phyloP scores from a whole-genome alignment of 2,113 vertebrate species.

The Phaetusa simplex region DNA sequence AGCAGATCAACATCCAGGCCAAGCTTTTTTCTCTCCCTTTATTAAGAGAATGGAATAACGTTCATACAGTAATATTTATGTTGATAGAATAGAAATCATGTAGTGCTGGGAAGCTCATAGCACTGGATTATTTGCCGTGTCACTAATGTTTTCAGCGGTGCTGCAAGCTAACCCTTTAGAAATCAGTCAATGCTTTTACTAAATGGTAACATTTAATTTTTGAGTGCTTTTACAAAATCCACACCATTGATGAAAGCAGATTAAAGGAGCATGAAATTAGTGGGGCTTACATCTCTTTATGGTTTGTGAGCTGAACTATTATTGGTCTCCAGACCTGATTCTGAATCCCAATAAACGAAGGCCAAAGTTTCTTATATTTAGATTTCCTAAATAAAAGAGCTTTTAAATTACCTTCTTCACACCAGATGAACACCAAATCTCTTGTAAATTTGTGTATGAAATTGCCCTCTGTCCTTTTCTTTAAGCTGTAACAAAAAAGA shows the following conservation, averaged over 20 bases:
- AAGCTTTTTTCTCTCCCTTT: background rate
- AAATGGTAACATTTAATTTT: slow-evolving; percentile 62
- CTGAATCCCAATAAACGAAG: slow-evolving; percentile 14
- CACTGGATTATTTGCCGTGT: background rate
- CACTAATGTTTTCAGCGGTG: slow-evolving; percentile 32
- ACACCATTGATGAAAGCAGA: slow-evolving; percentile 51
- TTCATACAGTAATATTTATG: background rate
- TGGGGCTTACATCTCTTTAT: slow-evolving; percentile 28
- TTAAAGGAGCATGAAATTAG: slow-evolving; percentile 64
- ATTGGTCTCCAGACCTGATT: slow-evolving; percentile 42
- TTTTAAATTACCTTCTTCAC: slow-evolving; percentile 51
- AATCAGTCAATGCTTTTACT: slow-evolving; percentile 58
- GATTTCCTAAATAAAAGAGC: slow-evolving; percentile 34
- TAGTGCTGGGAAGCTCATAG: background rate
- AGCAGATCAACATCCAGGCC: background rate
- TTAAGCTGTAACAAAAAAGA: slow-evolving; percentile 27
- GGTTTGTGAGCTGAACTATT: slow-evolving; percentile 39
- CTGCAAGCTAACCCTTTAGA: slow-evolving; percentile 43
- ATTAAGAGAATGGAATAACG: background rate
- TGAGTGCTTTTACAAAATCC: slow-evolving; percentile 40
- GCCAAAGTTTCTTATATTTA: slow-evolving; percentile 45
- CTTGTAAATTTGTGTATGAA: slow-evolving; percentile 48
- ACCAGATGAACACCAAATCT: slow-evolving; percentile 44
- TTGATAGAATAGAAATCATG: background rate
- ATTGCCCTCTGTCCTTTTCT: slow-evolving; percentile 38